Evolutionary conservation across 2,888 invertebrate genomes (phyloP).

Genomic region (Agrypnus murinus): DNA sequence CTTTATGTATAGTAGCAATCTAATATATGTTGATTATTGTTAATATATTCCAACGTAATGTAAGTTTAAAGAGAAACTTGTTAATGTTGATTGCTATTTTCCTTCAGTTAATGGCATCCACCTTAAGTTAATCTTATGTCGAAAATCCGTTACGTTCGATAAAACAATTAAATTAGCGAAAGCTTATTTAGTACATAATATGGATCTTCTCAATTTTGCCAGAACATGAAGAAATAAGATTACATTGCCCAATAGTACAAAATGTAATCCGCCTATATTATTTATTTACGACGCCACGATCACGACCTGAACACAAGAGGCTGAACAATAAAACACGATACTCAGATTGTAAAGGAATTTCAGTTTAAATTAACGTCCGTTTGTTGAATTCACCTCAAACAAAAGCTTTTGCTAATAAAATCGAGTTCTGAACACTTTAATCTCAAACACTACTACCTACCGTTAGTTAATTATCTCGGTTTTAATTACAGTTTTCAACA

Average conservation of each 20-base stretch:
- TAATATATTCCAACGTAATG: no score
- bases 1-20: no score
- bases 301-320: constrained; percentile 1
- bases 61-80: no score
- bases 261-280: neutral
- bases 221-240: neutral
- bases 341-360: constrained; percentile 20
- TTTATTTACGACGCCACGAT: constrained; percentile 11
- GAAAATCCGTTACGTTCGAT: no score
- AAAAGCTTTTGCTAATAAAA: constrained; percentile 18
- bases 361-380: constrained; percentile 29
- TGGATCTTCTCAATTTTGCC: neutral
- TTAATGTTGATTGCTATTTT: no score
- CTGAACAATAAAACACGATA: constrained; percentile 13
- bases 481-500: constrained; percentile 17
- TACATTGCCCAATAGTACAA: constrained; percentile 1
- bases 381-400: constrained; percentile 20
- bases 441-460: constrained; percentile 1
- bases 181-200: no score
- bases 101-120: no score
- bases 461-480: constrained; percentile 25
- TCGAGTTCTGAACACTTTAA: constrained; percentile 11
- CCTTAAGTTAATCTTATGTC: no score
- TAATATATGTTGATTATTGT: no score
- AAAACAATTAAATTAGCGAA: no score